Evolutionary conservation across 2,888 invertebrate species (phyloP).

Genomic region (Orthosia cruda): DNA sequence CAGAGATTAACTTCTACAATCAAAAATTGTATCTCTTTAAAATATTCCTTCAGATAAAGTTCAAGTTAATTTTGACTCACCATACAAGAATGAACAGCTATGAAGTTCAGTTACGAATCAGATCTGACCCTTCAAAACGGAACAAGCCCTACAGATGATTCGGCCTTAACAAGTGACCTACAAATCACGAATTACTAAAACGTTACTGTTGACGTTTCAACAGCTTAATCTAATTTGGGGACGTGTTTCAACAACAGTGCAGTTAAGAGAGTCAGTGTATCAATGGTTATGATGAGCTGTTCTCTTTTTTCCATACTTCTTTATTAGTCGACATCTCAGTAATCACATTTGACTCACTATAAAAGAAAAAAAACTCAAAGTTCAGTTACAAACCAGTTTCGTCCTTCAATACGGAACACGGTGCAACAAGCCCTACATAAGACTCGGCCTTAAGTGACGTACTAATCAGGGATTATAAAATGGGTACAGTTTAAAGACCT

Average conservation of each 20-base stretch:
- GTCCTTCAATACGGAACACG: not conserved
- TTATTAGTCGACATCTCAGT: too few relatives aligned
- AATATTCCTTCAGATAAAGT: not conserved
- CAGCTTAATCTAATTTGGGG: constrained; percentile 74
- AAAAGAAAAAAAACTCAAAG: not conserved
- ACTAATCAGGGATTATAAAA: constrained; percentile 71
- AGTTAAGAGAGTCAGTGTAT: constrained; percentile 52
- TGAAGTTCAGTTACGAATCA: not conserved
- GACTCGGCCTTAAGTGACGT: constrained; percentile 51
- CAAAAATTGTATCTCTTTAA: not conserved
- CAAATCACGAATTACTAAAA: constrained; percentile 71
- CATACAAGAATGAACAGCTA: not conserved
- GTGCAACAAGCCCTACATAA: not conserved
- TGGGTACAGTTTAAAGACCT: constrained; percentile 60
- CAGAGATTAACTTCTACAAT: not conserved
- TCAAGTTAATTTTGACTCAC: not conserved
- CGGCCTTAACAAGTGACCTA: constrained; percentile 57
- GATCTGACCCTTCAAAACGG: not conserved
- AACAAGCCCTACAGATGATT: constrained; percentile 5
- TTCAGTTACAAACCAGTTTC: constrained; percentile 10
- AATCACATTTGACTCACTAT: not conserved
- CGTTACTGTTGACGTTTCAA: constrained; percentile 64
- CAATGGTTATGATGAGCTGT: constrained; percentile 16
- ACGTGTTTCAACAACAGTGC: constrained; percentile 67
- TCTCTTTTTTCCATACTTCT: too few relatives aligned